phyloP scores from a whole-genome alignment of 2,888 invertebrate species.

The Villa cingulata region DNA sequence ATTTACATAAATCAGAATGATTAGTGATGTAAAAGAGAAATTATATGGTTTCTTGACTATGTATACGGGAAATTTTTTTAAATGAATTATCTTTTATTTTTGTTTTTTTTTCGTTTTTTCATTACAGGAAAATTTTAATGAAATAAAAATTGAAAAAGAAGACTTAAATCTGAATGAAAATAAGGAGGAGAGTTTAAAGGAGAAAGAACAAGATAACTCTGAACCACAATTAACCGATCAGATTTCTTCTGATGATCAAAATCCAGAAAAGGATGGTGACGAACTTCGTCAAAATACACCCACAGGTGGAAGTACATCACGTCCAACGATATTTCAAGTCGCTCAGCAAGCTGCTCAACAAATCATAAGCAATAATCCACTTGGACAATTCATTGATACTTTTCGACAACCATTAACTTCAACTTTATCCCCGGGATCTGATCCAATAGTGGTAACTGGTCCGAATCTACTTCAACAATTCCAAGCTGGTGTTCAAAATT shows the following conservation, averaged over 20 bases:
- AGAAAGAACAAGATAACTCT: background rate
- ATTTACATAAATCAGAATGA: too few species aligned
- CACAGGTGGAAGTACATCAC: background rate
- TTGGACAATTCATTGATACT: constrained; percentile 10
- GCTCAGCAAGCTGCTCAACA: background rate
- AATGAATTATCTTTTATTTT: too few species aligned
- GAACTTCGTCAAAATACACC: background rate
- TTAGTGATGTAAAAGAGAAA: too few species aligned
- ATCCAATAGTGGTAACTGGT: background rate
- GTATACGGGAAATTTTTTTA: too few species aligned
- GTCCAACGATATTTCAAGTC: background rate
- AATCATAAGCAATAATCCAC: constrained; percentile 7
- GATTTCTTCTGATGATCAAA: background rate
- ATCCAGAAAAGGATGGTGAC: background rate
- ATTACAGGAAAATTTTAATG: too few species aligned
- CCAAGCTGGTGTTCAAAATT: constrained; percentile 11
- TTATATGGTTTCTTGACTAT: too few species aligned
- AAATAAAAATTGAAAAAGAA: too few species aligned
- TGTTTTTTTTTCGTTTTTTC: too few species aligned
- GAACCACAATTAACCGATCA: background rate
- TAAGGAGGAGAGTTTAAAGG: background rate
- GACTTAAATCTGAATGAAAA: too few species aligned
- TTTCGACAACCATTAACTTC: constrained; percentile 9
- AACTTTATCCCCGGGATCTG: background rate
- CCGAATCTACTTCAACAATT: constrained; percentile 7